Evolutionary conservation across 2,113 vertebrate genomes (phyloP).

Genomic region (Pavo muticus): DNA sequence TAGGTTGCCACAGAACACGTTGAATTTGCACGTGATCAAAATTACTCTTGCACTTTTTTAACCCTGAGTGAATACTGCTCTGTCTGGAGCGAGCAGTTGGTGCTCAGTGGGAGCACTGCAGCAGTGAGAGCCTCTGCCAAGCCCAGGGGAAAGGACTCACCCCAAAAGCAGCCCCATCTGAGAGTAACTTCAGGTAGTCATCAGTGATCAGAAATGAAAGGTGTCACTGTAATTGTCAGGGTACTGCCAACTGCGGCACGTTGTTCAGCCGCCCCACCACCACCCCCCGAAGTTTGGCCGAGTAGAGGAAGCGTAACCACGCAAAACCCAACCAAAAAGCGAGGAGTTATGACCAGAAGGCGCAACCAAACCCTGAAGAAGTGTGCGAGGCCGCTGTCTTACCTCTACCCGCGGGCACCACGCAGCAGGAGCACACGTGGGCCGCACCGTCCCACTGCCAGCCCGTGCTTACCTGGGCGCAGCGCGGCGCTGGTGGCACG

Average conservation of each 20-base stretch:
- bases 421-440: not conserved
- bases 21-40: not conserved
- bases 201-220: not conserved
- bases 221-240: not conserved
- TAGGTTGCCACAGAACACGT: rapidly evolving
- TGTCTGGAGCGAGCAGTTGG: not conserved
- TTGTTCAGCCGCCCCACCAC: not conserved
- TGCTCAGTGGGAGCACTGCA: rapidly evolving
- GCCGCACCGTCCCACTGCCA: too few relatives aligned
- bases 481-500: too few relatives aligned
- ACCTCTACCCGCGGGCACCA: rapidly evolving
- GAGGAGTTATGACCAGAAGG: not conserved
- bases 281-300: rapidly evolving
- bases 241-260: rapidly evolving
- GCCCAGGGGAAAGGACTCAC: not conserved
- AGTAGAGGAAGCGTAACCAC: not conserved
- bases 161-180: rapidly evolving
- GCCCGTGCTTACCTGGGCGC: too few relatives aligned
- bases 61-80: not conserved
- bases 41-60: not conserved
- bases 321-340: not conserved
- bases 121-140: rapidly evolving
- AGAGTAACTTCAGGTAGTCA: not conserved
- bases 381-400: not conserved
- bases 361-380: not conserved